These are phyloP conservation scores for Diadegma fenestrale DNA, from an alignment of 2,888 invertebrate species.

Conservation along the genomic window DNA sequence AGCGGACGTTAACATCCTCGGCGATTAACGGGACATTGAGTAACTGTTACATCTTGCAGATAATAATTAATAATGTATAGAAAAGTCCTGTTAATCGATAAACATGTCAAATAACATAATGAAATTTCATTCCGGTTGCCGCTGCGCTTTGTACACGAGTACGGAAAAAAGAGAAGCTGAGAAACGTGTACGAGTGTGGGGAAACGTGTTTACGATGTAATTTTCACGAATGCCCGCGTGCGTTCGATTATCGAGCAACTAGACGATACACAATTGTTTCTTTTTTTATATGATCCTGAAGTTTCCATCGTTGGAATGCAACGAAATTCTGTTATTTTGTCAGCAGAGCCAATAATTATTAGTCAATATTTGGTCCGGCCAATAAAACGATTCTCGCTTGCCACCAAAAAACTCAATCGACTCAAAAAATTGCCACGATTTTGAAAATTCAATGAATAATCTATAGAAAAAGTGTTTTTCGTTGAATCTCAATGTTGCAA, in stretches of 20 bases:
- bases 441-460: too few relatives aligned
- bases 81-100: constrained; percentile 31
- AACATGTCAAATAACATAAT: constrained; percentile 25
- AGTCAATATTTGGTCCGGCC: too few relatives aligned
- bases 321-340: too few relatives aligned
- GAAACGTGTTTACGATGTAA: constrained; percentile 56
- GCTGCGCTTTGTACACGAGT: constrained; percentile 8
- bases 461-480: too few relatives aligned
- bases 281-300: too few relatives aligned
- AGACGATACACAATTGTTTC: background rate
- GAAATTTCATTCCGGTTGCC: constrained; percentile 27
- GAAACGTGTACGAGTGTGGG: background rate
- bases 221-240: background rate
- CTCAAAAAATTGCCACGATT: too few relatives aligned
- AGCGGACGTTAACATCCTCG: background rate
- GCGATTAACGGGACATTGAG: background rate
- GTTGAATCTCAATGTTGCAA: too few relatives aligned
- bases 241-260: background rate
- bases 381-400: too few relatives aligned
- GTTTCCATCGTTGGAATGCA: too few relatives aligned
- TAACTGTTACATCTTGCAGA: constrained; percentile 4
- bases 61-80: background rate
- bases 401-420: too few relatives aligned
- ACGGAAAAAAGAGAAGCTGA: constrained; percentile 8
- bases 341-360: too few relatives aligned